phyloP scores from a whole-genome alignment of 2,797 vertebrate genomes.

The Pampus argenteus region DNA sequence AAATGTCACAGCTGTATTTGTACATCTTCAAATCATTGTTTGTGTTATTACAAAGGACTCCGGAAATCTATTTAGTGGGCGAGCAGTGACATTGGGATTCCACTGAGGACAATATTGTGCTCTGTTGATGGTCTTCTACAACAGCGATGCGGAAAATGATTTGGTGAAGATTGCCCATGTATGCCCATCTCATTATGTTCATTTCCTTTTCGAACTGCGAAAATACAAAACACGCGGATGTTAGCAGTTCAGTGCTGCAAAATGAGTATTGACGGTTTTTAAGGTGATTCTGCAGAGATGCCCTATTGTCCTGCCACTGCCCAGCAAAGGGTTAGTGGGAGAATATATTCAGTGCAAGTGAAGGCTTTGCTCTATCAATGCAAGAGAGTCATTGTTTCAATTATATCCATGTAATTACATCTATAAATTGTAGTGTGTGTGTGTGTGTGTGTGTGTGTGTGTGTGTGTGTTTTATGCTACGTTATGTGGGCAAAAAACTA shows the following conservation, averaged over 20 bases:
- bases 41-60: constrained; percentile 55
- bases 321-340: constrained; percentile 42
- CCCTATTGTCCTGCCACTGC: constrained; percentile 39
- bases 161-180: constrained; percentile 53
- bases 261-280: constrained; percentile 52
- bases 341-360: constrained; percentile 41
- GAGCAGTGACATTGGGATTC: constrained; percentile 59
- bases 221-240: constrained; percentile 47
- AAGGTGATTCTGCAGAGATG: constrained; percentile 37
- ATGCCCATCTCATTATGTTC: constrained; percentile 56
- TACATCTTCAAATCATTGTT: constrained; percentile 61
- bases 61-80: constrained; percentile 50
- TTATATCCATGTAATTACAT: constrained; percentile 77
- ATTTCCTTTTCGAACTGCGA: constrained; percentile 47
- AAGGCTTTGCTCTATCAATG: constrained; percentile 51
- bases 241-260: constrained; percentile 45
- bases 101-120: constrained; percentile 44
- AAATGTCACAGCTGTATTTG: constrained; percentile 70
- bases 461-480: constrained; percentile 7
- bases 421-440: constrained; percentile 67
- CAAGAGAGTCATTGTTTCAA: constrained; percentile 74
- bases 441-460: constrained; percentile 28
- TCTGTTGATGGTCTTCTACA: constrained; percentile 39
- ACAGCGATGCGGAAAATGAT: constrained; percentile 48
- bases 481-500: constrained; percentile 41